These are phyloP conservation scores for Otocyon megalotis DNA, from an alignment of 2,113 vertebrate genomes.

Conservation along the genomic window DNA sequence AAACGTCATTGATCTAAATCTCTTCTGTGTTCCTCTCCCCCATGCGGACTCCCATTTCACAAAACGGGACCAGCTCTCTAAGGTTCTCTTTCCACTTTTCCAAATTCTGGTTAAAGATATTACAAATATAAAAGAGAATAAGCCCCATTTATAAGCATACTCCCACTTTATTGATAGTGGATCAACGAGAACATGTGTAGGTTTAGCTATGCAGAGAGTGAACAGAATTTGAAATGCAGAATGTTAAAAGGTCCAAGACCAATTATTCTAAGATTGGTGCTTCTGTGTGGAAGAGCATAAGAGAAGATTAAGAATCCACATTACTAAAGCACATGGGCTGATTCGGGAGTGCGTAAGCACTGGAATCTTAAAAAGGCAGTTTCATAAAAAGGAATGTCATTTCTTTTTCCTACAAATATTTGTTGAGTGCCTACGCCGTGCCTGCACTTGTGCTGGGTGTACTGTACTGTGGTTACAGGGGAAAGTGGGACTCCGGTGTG, in stretches of 20 bases:
- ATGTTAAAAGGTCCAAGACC: constrained; percentile 40
- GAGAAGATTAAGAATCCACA: constrained; percentile 28
- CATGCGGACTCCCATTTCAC: not conserved
- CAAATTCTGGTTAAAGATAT: not conserved
- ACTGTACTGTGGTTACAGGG: not conserved
- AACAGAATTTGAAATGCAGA: constrained; percentile 53
- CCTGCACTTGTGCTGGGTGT: not conserved
- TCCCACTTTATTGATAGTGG: not conserved
- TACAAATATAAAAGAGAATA: not conserved
- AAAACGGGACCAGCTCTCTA: not conserved
- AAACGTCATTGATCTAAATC: not conserved
- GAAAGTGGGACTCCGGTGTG: not conserved
- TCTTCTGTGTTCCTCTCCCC: not conserved
- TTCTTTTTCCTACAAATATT: not conserved
- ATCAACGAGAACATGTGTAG: not conserved
- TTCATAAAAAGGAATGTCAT: not conserved
- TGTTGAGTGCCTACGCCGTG: not conserved
- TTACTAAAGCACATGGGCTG: not conserved
- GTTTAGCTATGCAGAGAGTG: constrained; percentile 31
- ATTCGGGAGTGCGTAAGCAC: not conserved
- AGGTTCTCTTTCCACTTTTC: not conserved
- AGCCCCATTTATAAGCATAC: not conserved
- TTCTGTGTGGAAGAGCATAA: constrained; percentile 4
- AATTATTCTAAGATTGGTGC: constrained; percentile 54
- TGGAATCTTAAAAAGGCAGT: constrained; percentile 37